Evolutionary conservation across 2,113 vertebrate genomes (phyloP).

Genomic region (Anolis sagrei): DNA sequence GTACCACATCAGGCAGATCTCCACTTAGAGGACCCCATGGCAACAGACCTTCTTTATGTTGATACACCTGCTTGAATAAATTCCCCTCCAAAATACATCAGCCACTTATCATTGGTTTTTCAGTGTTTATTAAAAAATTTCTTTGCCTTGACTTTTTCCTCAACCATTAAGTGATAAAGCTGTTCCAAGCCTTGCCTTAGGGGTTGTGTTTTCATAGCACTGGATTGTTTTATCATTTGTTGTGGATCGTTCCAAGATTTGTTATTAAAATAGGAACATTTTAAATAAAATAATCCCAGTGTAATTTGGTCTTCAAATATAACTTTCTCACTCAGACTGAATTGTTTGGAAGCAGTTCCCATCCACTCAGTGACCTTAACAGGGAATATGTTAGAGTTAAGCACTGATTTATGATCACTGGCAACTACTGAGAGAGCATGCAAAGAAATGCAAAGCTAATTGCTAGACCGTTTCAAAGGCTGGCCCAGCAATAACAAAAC

Average conservation of each 20-base stretch:
- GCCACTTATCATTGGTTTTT: background rate
- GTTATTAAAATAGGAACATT: background rate
- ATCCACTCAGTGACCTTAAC: background rate
- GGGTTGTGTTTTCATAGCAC: background rate
- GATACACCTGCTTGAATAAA: background rate
- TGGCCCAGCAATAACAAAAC: background rate
- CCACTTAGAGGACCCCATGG: background rate
- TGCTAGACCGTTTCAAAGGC: background rate
- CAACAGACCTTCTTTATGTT: background rate
- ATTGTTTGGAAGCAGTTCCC: background rate
- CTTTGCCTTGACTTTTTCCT: background rate
- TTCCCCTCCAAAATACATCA: background rate
- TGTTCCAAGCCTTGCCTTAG: background rate
- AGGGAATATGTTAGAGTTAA: background rate
- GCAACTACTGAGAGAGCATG: background rate
- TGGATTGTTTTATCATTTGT: background rate
- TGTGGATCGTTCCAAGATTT: background rate
- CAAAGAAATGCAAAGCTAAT: slow-evolving; percentile 10
- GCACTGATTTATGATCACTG: background rate
- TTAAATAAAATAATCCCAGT: background rate
- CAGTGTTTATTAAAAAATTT: background rate
- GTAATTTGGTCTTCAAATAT: background rate
- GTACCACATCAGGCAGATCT: background rate
- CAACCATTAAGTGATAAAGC: background rate
- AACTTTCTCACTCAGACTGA: background rate